A percentile compares a stretch with the other conserved stretches of the same genome.
phyloP scores from a whole-genome alignment of 1,140 invertebrate genomes.

The Pseudomyrmex gracilis region DNA sequence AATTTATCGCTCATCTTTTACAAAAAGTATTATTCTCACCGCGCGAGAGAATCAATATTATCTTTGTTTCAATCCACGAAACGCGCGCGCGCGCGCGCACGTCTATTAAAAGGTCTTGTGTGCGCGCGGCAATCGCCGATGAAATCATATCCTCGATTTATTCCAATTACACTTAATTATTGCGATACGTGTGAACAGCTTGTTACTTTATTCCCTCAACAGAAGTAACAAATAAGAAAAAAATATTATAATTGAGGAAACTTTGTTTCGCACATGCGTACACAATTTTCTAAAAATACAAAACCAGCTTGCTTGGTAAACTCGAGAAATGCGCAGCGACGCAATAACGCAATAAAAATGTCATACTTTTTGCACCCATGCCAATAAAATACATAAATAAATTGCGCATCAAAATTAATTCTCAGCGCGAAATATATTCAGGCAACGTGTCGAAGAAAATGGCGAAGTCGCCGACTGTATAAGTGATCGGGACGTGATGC shows the following conservation, averaged over 20 bases:
- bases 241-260: too few relatives aligned
- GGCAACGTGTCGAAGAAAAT: background rate
- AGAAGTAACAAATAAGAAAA: background rate
- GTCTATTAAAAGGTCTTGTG: constrained; percentile 5
- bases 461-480: background rate
- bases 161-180: constrained; percentile 10
- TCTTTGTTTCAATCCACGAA: constrained; percentile 33
- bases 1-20: constrained; percentile 30
- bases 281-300: too few relatives aligned
- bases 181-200: too few relatives aligned
- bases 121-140: background rate
- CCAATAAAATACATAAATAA: background rate
- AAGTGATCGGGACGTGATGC: background rate
- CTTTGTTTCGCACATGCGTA: too few relatives aligned
- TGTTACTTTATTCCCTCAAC: background rate
- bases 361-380: background rate
- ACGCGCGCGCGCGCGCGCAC: background rate
- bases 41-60: constrained; percentile 2
- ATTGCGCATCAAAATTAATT: background rate
- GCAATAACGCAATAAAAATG: too few relatives aligned
- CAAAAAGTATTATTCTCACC: constrained; percentile 13
- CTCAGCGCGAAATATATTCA: background rate
- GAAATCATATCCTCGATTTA: constrained; percentile 36
- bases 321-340: too few relatives aligned
- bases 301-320: too few relatives aligned